phyloP scores from a whole-genome alignment of 2,888 invertebrate species.

The Tachina fera region DNA sequence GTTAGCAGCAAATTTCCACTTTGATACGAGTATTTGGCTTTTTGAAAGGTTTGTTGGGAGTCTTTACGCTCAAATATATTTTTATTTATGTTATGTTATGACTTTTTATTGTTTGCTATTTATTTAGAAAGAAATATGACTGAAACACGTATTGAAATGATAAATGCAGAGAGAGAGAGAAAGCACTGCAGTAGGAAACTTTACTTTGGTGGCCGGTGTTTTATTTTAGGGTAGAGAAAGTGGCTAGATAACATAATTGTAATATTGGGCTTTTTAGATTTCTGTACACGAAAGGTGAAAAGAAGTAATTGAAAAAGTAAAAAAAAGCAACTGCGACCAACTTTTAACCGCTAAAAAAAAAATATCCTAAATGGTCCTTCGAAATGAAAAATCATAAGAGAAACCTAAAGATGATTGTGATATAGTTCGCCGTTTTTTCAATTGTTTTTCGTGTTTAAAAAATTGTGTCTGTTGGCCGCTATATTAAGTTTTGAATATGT shows the following conservation, averaged over 20 bases:
- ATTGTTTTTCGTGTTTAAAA: no score
- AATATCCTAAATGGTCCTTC: no score
- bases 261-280: neutral
- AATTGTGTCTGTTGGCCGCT: no score
- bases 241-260: neutral
- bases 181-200: neutral
- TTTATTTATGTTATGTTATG: conserved; percentile 48
- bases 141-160: neutral
- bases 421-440: no score
- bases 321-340: no score
- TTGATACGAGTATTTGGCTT: conserved; percentile 10
- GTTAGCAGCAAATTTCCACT: conserved; percentile 1
- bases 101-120: conserved; percentile 21
- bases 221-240: neutral
- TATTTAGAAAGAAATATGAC: conserved; percentile 13
- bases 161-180: neutral
- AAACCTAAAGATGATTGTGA: no score
- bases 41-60: conserved; percentile 12
- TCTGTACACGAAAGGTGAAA: no score
- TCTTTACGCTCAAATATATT: conserved; percentile 54
- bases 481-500: no score
- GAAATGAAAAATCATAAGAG: no score
- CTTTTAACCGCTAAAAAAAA: no score
- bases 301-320: no score
- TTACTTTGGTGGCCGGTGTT: neutral